phyloP scores from a whole-genome alignment of 2,797 vertebrate species.

The Danio kyathit region DNA sequence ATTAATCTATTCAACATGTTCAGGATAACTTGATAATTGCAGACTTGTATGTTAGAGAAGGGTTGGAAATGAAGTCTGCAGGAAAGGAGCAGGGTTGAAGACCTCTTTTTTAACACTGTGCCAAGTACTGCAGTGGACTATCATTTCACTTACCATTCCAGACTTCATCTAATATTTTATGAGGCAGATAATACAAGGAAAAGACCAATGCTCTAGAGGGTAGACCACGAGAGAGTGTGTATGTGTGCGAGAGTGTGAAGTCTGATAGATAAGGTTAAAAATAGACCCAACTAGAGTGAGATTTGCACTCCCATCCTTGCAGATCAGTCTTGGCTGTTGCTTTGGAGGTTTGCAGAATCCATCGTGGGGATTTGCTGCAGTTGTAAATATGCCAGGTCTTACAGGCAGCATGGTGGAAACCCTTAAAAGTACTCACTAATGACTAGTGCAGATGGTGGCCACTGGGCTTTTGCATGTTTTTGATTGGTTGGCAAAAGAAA shows the following conservation, averaged over 20 bases:
- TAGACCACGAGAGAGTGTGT: slow-evolving; percentile 40
- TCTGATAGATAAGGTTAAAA: slow-evolving; percentile 74
- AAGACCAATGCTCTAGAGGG: slow-evolving; percentile 32
- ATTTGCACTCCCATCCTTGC: slow-evolving; percentile 73
- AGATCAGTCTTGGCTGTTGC: slow-evolving; percentile 62
- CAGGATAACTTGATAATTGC: too few species aligned
- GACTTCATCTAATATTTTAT: slow-evolving; percentile 40
- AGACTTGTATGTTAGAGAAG: too few species aligned
- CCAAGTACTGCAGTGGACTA: slow-evolving; percentile 20
- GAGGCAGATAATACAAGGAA: slow-evolving; percentile 33
- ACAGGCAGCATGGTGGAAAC: slow-evolving; percentile 47
- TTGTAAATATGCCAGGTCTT: slow-evolving; percentile 59
- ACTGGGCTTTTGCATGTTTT: slow-evolving; percentile 23
- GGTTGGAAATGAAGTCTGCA: too few species aligned
- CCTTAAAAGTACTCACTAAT: slow-evolving; percentile 43
- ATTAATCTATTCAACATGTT: too few species aligned
- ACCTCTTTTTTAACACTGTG: not conserved
- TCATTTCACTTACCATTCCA: slow-evolving; percentile 19
- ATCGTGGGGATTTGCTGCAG: slow-evolving; percentile 43
- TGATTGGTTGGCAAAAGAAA: slow-evolving; percentile 4
- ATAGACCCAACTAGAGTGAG: slow-evolving; percentile 69
- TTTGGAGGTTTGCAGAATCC: slow-evolving; percentile 49
- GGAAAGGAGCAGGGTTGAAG: not conserved
- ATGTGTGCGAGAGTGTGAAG: slow-evolving; percentile 42
- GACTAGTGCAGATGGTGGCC: slow-evolving; percentile 36